Percentiles rank a stretch among this genome's conserved stretches.
phyloP scores from a whole-genome alignment of 2,113 vertebrate genomes.

The Eurypyga helias region DNA sequence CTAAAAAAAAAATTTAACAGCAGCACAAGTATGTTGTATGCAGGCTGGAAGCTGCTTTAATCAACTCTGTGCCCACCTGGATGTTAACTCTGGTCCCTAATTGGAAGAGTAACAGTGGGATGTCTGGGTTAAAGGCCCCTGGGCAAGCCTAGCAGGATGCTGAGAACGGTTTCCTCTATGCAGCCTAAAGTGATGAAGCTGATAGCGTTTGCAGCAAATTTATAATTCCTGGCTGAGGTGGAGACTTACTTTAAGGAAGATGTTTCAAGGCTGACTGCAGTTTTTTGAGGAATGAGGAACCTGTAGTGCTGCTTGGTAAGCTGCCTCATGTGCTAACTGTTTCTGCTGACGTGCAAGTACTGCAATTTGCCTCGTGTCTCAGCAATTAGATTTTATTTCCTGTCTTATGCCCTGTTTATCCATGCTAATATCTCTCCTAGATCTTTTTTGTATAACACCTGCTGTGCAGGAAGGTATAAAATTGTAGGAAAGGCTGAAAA shows the following conservation, averaged over 20 bases:
- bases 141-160: neutral
- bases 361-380: neutral
- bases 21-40: accelerated
- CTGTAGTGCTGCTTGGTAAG: neutral
- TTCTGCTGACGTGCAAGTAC: neutral
- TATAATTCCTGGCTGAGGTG: neutral
- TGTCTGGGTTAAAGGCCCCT: neutral
- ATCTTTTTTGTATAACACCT: slow-evolving; percentile 3
- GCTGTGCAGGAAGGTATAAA: slow-evolving; percentile 37
- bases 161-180: neutral
- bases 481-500: slow-evolving; percentile 5
- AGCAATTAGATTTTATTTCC: slow-evolving; percentile 40
- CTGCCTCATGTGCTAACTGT: neutral
- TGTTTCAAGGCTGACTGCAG: neutral
- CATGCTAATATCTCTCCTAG: neutral
- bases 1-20: neutral
- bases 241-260: neutral
- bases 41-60: neutral
- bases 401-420: neutral
- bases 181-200: neutral
- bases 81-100: neutral
- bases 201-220: neutral
- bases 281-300: neutral
- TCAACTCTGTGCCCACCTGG: neutral
- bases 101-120: no score